These are phyloP conservation scores for Germaria angustata DNA, from an alignment of 2,888 invertebrate genomes.

Conservation along the genomic window DNA sequence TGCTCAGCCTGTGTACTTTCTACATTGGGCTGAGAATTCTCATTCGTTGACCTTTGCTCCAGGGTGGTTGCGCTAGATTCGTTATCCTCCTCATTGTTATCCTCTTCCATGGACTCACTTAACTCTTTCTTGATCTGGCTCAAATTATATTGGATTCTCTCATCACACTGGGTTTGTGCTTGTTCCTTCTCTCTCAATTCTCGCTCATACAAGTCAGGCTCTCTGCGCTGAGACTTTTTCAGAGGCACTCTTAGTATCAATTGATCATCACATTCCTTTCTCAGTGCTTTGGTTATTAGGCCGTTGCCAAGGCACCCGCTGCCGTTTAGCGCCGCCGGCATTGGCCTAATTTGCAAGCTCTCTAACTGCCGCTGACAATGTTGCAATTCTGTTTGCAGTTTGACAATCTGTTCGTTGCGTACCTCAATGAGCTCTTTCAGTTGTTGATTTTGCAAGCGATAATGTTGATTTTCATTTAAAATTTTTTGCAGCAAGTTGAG, in stretches of 20 bases:
- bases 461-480: slow-evolving; percentile 78
- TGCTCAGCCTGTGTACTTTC: slow-evolving; percentile 53
- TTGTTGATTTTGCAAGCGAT: slow-evolving; percentile 76
- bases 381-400: slow-evolving; percentile 77
- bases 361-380: slow-evolving; percentile 75
- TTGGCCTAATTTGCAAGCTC: slow-evolving; percentile 65
- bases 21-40: slow-evolving; percentile 39
- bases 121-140: slow-evolving; percentile 54
- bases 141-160: slow-evolving; percentile 54
- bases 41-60: slow-evolving; percentile 29
- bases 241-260: slow-evolving; percentile 70
- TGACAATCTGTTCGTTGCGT: slow-evolving; percentile 77
- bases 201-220: slow-evolving; percentile 65
- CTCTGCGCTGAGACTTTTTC: slow-evolving; percentile 74
- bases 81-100: slow-evolving; percentile 62
- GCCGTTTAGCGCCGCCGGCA: slow-evolving; percentile 41
- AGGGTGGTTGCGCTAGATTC: slow-evolving; percentile 54
- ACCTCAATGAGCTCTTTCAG: slow-evolving; percentile 76
- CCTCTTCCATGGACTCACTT: slow-evolving; percentile 66
- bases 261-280: slow-evolving; percentile 55
- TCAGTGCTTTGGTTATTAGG: slow-evolving; percentile 58
- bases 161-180: slow-evolving; percentile 32
- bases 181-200: slow-evolving; percentile 32
- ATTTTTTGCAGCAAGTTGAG: slow-evolving; percentile 77
- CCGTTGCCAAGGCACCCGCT: slow-evolving; percentile 66